Base-by-base conservation (phyloP, 1,140 invertebrate genomes). In the Drosophila orena region DNA sequence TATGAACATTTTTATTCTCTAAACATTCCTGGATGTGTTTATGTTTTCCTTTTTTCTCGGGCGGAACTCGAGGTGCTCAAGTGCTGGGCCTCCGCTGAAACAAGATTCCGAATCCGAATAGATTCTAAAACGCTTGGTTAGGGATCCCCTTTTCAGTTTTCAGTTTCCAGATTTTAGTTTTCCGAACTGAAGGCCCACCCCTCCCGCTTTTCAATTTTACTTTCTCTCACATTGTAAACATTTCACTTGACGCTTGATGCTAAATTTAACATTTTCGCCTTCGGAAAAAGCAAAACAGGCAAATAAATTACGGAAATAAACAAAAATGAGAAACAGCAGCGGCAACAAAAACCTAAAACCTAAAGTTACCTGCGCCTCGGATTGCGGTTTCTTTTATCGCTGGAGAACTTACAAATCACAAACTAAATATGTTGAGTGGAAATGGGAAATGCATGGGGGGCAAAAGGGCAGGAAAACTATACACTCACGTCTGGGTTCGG, bases 171-270 rank as follows among this genome's bases (percentile, higher is more conserved):
- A 10, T 60, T 68, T 53, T 55, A 14, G 30, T 20, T 60, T 62
- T 53, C 55, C 59, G 58, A 35, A 35, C 12, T 5, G 54, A 22
- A 22, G 10, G n/a, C 7, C 34, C 30, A 30, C 30, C 43, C 52
- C 55, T 30, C 52, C 72, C 44, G 54, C 37, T 37, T 65, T 89
- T 83, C 70, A 56, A 73, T 89, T 79, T 89, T 77, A 88, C 84
- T 89, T 88, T 88, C 84, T 79, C 79, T 89, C 84, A 79, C 76
- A 83, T 83, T 88, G 83, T 88, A 88, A 88, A 88, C 83, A 88
- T 88, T 88, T 88, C 83, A 88, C 83, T 89, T 89, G 83, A 77
- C 83, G 79, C 83, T 57, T 46, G 84, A 50, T 79, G 79, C 83
- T 88, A 88, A 83, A 79, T 88, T 88, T 89, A 88, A 89, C 84